Evolutionary conservation across 2,113 vertebrate species (phyloP), one percentile per base, ranked within the genome.

Genomic region (Oreochromis aureus): DNA sequence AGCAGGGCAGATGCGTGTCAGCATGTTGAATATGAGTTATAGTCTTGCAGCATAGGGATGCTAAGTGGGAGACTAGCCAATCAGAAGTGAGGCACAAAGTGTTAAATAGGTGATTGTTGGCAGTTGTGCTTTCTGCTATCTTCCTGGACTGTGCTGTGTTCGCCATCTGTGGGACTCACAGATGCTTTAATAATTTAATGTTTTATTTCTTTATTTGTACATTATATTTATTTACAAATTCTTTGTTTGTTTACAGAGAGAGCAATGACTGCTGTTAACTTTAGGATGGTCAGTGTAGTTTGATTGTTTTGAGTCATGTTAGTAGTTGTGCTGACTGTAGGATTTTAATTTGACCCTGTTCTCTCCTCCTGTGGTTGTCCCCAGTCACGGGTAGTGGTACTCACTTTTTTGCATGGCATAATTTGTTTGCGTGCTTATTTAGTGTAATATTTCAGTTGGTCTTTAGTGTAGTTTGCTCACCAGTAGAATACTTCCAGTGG

Each of bases 171-270:
- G 36, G 61, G 32, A 66, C 61, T 32, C 61, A 66, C n/a, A 36
- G 61, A 66, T 66, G n/a, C 22, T 73, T 73, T 27, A 73, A 73
- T 46, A 27, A 10, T 69, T 36, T 69, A 41, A 22, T 73, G 22
- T 73, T 73, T 73, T 46, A 73, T 73, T 46, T 46, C 69, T 73
- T 3, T 5, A 27, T 46, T 46, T 3, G 0, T 73, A 46, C 3
- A 0, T 27, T 27, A 16, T 44, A 16, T 46, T 46, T 3, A 73
- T 19, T 3, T 41, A 22, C 19, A 22, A 71, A 41, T 73, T 0
- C 5, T 27, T 15, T 30, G 69, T 46, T 46, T 73, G 66, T 44
- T 73, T 46, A 73, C 39, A 73, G 13, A 13, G 1, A 46, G 44
- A 46, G 11, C 39, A 46, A 44, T 73, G 39, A 16, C 66, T 46